Base-by-base conservation (phyloP, 2,888 invertebrate species). In the Lasioglossum lativentre region DNA sequence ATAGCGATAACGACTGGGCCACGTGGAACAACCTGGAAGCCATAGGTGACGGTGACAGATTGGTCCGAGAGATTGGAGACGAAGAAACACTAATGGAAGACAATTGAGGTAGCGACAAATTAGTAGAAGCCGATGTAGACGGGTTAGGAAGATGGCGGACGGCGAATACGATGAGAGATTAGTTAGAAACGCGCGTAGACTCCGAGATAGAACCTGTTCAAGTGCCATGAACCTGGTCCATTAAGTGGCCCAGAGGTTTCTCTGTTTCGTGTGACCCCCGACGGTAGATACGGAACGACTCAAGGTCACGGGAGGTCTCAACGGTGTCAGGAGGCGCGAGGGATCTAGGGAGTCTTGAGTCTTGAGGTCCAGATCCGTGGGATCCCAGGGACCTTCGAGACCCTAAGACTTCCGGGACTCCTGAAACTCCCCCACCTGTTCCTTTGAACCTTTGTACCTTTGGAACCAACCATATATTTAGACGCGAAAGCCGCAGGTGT, bases 401-500 rank as follows among this genome's bases (percentile, higher is more conserved):
- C 66, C 3, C 23, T 23, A 34, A 34, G 30, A 66, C 66, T 66
- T 66, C 66, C 66, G 66, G 66, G 34, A 66, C 34, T 66, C 66
- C 66, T 16, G 19, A 66, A 34, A 23, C 34, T 34, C 34, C 23
- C 34, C 34, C 34, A 30, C 30, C 27, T 63, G 27, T 6, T 16
- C 66, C 66, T 66, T 66, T 30, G 16, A 27, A 16, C 66, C 66
- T 34, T 66, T 66, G 66, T 63, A 63, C 30, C 63, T 19, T 34
- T 30, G 66, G 34, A 66, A 34, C 66, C 34, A 38, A 66, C 66
- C 66, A 6, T 66, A 34, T 34, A 66, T 34, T 34, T 66, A 19
- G 63, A 63, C 56, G 56, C 59, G 19, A 23, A 66, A 66, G 34
- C 66, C 34, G 66, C 66, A 34, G 66, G 34, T 66, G 66, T 66